These are phyloP conservation scores for Xestia sexstrigata DNA, from an alignment of 2,888 invertebrate species.

Conservation along the genomic window DNA sequence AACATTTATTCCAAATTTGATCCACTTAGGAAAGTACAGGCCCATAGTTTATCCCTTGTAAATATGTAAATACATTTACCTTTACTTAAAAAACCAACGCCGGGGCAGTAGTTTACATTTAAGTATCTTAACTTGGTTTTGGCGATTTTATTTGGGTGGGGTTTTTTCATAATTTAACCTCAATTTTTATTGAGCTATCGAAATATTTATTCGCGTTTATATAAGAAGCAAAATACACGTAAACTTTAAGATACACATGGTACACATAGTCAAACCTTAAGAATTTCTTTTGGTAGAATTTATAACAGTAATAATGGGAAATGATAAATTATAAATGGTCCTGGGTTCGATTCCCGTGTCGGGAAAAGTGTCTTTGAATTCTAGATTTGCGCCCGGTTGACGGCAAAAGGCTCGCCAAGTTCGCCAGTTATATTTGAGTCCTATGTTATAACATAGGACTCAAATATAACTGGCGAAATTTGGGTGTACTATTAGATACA, in stretches of 20 bases:
- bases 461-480: too few relatives aligned
- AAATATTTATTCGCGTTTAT: not conserved
- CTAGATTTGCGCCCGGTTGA: too few relatives aligned
- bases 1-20: constrained; percentile 69
- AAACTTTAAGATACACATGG: not conserved
- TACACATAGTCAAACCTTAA: not conserved
- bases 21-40: constrained; percentile 66
- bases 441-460: too few relatives aligned
- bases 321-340: too few relatives aligned
- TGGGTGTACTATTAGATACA: too few relatives aligned
- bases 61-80: constrained; percentile 64
- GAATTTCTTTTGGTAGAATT: not conserved
- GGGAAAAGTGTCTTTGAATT: too few relatives aligned
- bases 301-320: not conserved
- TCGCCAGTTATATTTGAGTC: too few relatives aligned
- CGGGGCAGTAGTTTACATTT: constrained; percentile 34
- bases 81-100: constrained; percentile 53
- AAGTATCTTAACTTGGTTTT: constrained; percentile 47
- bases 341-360: too few relatives aligned
- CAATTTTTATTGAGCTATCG: not conserved
- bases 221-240: not conserved
- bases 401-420: too few relatives aligned
- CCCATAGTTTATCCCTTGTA: constrained; percentile 68
- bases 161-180: constrained; percentile 6
- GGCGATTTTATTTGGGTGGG: constrained; percentile 9